Conservation (phyloP, 2,113 vertebrate species). For the Phyllostomus discolor region DNA sequence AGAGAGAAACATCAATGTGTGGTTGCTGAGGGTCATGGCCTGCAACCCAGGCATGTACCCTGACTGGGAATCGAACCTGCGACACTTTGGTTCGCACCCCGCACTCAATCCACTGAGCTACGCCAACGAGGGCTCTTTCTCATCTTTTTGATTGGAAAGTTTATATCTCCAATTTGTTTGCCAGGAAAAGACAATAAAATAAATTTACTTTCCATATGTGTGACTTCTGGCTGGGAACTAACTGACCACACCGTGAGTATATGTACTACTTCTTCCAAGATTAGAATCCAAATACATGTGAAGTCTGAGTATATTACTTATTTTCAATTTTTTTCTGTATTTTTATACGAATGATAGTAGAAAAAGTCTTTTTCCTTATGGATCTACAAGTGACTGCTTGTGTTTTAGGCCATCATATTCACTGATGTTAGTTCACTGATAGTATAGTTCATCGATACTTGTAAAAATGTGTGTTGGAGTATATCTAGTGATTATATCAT, state of each 20-base stretch:
- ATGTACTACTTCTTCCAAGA: neutral
- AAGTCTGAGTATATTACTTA: neutral
- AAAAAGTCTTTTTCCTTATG: neutral
- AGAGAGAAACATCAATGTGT: too few species aligned
- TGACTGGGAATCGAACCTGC: too few species aligned
- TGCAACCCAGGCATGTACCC: too few species aligned
- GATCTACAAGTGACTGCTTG: neutral
- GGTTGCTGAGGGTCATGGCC: too few species aligned
- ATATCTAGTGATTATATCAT: neutral
- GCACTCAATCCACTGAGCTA: too few species aligned
- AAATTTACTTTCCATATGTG: neutral
- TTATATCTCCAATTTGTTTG: conserved; percentile 14
- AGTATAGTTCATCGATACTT: neutral
- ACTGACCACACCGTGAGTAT: neutral
- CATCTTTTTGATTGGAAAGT: neutral
- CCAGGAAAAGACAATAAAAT: conserved; percentile 6
- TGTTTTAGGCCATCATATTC: neutral
- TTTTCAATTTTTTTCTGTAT: neutral
- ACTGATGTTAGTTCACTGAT: neutral
- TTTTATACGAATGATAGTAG: neutral
- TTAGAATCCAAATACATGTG: neutral
- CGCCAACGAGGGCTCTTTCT: neutral
- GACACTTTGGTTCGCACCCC: too few species aligned
- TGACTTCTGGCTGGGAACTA: neutral
- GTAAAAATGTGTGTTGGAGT: neutral